Evolutionary conservation across 2,113 vertebrate genomes (phyloP).

Genomic region (Corythaixoides concolor): DNA sequence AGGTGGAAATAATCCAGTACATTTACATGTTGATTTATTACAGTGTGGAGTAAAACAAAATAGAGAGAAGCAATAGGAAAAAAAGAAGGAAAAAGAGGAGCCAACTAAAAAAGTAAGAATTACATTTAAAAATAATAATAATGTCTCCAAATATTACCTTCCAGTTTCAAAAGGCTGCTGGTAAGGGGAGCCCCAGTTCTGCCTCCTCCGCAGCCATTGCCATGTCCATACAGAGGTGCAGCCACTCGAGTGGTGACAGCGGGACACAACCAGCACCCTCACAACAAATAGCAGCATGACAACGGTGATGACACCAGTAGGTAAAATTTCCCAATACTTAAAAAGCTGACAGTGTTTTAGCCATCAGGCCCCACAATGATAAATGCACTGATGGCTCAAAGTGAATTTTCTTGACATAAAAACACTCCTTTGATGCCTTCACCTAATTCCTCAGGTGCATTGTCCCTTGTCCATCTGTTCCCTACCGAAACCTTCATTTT

Average conservation of each 20-base stretch:
- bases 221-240: neutral
- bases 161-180: fast-evolving
- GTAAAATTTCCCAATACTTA: neutral
- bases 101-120: neutral
- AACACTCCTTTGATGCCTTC: neutral
- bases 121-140: neutral
- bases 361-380: neutral
- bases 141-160: neutral
- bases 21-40: conserved; percentile 70
- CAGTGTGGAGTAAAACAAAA: conserved; percentile 37
- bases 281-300: neutral
- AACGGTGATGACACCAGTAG: neutral
- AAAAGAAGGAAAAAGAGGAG: conserved; percentile 21
- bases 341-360: neutral
- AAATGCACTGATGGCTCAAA: neutral
- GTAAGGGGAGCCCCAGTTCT: neutral
- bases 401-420: neutral
- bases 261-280: neutral
- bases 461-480: neutral
- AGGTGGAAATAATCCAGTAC: conserved; percentile 69
- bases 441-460: neutral
- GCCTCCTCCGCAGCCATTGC: neutral
- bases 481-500: neutral
- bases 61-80: neutral
- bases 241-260: neutral